Evolutionary conservation across 2,888 invertebrate genomes (phyloP).

Genomic region (Drosophila algonquin): DNA sequence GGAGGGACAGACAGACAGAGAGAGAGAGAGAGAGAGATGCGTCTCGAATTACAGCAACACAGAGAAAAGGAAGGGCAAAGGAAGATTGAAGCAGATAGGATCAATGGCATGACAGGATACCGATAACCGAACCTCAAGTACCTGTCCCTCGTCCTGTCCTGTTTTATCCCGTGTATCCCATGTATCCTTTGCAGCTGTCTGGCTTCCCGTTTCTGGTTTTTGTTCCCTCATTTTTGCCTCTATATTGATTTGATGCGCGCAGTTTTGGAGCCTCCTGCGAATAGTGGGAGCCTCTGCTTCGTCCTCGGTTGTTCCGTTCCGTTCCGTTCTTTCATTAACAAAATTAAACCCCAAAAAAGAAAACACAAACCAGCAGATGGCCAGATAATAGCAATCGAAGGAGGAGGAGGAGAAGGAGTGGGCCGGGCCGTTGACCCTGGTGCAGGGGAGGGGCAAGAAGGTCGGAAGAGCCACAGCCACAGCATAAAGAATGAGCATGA

Average conservation of each 20-base stretch:
- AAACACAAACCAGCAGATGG: constrained; percentile 61
- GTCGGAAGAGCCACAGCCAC: constrained; percentile 8
- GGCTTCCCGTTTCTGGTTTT: constrained; percentile 19
- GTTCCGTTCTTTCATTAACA: constrained; percentile 22
- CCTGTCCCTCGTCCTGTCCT: constrained; percentile 46
- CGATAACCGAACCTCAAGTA: constrained; percentile 33
- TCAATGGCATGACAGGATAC: constrained; percentile 46
- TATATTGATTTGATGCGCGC: constrained; percentile 59
- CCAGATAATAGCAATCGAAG: constrained; percentile 61
- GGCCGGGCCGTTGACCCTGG: constrained; percentile 74
- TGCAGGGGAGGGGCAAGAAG: background rate
- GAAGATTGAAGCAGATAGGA: constrained; percentile 17
- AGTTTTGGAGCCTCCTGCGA: constrained; percentile 21
- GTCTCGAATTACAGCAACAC: constrained; percentile 42
- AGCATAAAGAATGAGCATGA: constrained; percentile 69
- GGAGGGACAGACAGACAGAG: constrained; percentile 1
- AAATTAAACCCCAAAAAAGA: constrained; percentile 6
- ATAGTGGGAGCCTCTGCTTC: constrained; percentile 47
- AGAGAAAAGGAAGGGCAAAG: constrained; percentile 9
- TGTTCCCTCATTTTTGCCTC: constrained; percentile 17
- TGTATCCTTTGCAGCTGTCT: constrained; percentile 44
- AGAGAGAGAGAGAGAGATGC: background rate
- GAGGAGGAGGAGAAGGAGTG: constrained; percentile 51
- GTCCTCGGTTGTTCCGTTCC: no score
- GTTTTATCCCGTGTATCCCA: constrained; percentile 11